phyloP scores from a whole-genome alignment of 2,797 vertebrate genomes.

The Taenioides sp. region DNA sequence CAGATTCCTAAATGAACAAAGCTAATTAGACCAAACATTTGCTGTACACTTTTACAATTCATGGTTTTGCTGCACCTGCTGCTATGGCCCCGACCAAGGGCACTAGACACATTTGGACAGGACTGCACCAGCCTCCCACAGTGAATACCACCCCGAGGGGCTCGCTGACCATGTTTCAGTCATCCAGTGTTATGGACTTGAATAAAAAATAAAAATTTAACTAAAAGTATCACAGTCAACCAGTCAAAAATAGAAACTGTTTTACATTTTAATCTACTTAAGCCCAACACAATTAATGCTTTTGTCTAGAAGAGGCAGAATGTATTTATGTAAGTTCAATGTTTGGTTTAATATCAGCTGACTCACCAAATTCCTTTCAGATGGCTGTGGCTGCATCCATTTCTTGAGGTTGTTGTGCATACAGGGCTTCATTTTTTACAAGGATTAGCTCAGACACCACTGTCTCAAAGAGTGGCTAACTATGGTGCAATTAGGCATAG shows the following conservation, averaged over 20 bases:
- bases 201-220: conserved; percentile 12
- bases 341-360: conserved; percentile 12
- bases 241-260: conserved; percentile 26
- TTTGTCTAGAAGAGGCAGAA: conserved; percentile 51
- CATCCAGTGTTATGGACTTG: conserved; percentile 75
- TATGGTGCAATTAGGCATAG: too few species aligned
- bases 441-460: too few species aligned
- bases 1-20: conserved; percentile 71
- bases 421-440: too few species aligned
- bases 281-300: conserved; percentile 50
- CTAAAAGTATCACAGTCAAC: conserved; percentile 4
- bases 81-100: conserved; percentile 79
- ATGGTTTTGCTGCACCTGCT: conserved; percentile 65
- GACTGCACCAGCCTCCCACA: conserved; percentile 75
- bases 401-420: too few species aligned
- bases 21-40: neutral
- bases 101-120: conserved; percentile 75
- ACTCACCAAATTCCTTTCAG: too few species aligned
- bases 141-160: conserved; percentile 79
- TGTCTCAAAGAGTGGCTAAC: too few species aligned
- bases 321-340: conserved; percentile 26
- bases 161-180: conserved; percentile 76
- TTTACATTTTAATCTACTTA: conserved; percentile 57
- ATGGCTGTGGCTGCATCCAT: too few species aligned
- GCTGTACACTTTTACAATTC: neutral